A percentile compares a stretch with the other conserved stretches of the same genome.
These are phyloP conservation scores for Leptopilina boulardi DNA, from an alignment of 1,140 invertebrate species.

Conservation along the genomic window DNA sequence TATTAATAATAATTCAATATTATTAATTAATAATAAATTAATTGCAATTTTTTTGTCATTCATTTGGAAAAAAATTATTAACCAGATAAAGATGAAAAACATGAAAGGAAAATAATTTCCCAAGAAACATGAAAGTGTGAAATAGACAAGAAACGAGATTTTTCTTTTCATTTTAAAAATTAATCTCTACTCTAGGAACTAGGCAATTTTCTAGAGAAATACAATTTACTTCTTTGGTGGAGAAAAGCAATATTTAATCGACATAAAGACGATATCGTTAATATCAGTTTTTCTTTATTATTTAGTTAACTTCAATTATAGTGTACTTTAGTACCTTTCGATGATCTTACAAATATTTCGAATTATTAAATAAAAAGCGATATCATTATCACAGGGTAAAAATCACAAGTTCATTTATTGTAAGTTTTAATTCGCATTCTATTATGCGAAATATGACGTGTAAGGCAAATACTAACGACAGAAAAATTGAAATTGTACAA, in stretches of 20 bases:
- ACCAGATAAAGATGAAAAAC: too few species aligned
- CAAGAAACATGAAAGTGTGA: neutral
- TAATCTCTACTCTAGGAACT: neutral
- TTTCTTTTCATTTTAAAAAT: neutral
- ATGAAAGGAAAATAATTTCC: neutral
- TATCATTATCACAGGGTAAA: conserved; percentile 29
- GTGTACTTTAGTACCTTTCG: conserved; percentile 4
- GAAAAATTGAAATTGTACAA: neutral
- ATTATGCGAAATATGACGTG: neutral
- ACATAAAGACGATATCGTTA: neutral
- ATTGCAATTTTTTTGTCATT: too few species aligned
- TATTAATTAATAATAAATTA: too few species aligned
- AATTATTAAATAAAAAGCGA: conserved; percentile 19
- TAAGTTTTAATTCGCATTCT: neutral
- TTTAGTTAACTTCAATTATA: neutral
- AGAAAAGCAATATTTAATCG: neutral
- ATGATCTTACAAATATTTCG: conserved; percentile 18
- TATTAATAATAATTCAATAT: too few species aligned
- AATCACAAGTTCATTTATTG: conserved; percentile 7
- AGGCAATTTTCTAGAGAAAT: neutral
- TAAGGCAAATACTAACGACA: conserved; percentile 13
- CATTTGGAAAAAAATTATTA: too few species aligned
- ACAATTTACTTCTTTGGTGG: conserved; percentile 1
- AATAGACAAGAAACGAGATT: neutral
- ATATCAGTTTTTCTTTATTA: neutral